Evolutionary conservation across 1,140 invertebrate genomes (phyloP).

Genomic region (Drosophila watanabei): DNA sequence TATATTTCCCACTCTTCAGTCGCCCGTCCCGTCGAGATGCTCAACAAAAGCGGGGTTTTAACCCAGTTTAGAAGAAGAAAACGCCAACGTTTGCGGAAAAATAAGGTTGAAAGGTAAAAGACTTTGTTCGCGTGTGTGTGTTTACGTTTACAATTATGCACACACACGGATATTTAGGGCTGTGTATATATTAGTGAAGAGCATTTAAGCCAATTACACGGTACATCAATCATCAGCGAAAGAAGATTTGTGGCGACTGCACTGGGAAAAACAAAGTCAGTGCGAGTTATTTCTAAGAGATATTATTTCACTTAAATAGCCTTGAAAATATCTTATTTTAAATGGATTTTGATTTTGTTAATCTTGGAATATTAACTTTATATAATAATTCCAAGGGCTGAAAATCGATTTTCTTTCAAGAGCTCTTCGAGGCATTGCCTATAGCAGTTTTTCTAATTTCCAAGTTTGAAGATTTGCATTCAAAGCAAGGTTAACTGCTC

Average conservation of each 20-base stretch:
- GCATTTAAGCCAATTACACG: slow-evolving; percentile 76
- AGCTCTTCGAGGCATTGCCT: neutral
- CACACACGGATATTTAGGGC: slow-evolving; percentile 19
- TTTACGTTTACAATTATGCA: slow-evolving; percentile 5
- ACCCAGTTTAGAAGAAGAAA: slow-evolving; percentile 35
- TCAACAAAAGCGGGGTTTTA: slow-evolving; percentile 40
- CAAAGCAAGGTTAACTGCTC: too few relatives aligned
- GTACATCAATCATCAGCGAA: slow-evolving; percentile 66
- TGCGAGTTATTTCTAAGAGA: neutral
- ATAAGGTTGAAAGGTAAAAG: slow-evolving; percentile 52
- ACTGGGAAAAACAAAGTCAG: slow-evolving; percentile 12
- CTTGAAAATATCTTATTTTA: neutral
- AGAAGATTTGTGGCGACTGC: slow-evolving; percentile 34
- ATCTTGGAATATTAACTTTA: neutral
- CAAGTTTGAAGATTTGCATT: neutral
- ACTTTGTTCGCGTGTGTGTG: neutral
- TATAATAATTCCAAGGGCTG: neutral
- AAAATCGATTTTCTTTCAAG: too few relatives aligned
- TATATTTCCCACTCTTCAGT: slow-evolving; percentile 12
- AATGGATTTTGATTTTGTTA: neutral
- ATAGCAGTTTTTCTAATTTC: neutral
- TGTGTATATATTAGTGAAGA: slow-evolving; percentile 47
- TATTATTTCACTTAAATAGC: too few relatives aligned
- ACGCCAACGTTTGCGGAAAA: slow-evolving; percentile 38
- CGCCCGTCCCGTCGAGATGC: slow-evolving; percentile 9